Base-by-base conservation (phyloP, 1,140 invertebrate genomes). In the Pseudomyrmex gracilis region DNA sequence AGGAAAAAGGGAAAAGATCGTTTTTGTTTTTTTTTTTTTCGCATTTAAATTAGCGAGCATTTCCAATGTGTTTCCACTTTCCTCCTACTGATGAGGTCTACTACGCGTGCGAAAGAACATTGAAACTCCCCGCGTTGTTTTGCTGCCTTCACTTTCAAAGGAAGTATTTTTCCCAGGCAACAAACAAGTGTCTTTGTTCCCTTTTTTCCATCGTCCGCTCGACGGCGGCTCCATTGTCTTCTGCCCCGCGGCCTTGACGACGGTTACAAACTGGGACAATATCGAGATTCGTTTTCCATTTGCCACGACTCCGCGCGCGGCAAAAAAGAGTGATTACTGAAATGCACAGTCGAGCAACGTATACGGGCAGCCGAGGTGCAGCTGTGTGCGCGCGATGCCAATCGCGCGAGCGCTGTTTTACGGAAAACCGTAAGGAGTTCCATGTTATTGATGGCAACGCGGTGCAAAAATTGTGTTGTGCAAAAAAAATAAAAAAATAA, bases 171-270 rank as follows among this genome's bases (percentile, higher is more conserved):
- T 80, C 76, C 76, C 76, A 80, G 53, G 66, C 7, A 34, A 70
- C 7, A 71, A 80, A 80, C 76, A 71, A 80, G 5, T 80, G 66
- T 80, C 76, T 80, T 80, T 80, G 76, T 80, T 80, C 76, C 22
- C 43, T 49, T 70, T 70, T 80, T 80, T 80, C 66, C 45, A 8
- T 49, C 66, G 43, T 12, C 76, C 10, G 58, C 53, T 58, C 64
- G 76, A 57, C 55, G 58, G 66, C 15, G 58, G 66, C 15, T 71
- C 43, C 53, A 80, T 80, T 80, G 76, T 80, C 66, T 80, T 57
- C 20, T 3, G 43, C 1, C 13, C 43, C 70, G 43, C 43, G 12
- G 22, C 76, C 76, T 80, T 71, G 66, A 1, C 15, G 53, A 70
- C 76, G 20, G 43, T 47, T 70, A 70, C 43, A 60, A 78, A 80